Evolutionary conservation across 2,113 vertebrate genomes (phyloP), one percentile per base, ranked within the genome.

Genomic region (Heterotilapia buettikoferi): DNA sequence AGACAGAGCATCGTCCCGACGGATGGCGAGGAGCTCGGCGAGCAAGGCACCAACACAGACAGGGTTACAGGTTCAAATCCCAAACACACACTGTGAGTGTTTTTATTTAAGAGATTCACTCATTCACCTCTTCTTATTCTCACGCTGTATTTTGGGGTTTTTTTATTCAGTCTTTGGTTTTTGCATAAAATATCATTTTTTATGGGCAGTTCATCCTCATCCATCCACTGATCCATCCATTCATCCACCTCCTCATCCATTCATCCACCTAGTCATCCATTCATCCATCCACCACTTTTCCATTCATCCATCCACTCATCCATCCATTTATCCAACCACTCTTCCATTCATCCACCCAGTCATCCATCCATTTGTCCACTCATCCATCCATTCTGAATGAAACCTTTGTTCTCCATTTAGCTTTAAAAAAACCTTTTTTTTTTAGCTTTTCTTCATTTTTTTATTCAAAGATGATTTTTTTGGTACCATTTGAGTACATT

Each of bases 31-130:
- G 43, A 47, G 21, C 3, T 4, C 9, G 4, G 24, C 1, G 7
- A 71, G 43, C 81, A 83, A 66, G 57, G 57, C 81, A 66, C 31
- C 29, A 38, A 16, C 56, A 61, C 8, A 24, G 71, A 21, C 26
- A 76, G 24, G 36, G 33, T 24, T 80, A 38, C 33, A 40, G 52
- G 33, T 80, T 80, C 78, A 80, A 80, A 80, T 80, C 52, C 52
- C 40, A 73, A 47, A 19, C 66, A 5, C 36, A 40, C n/a, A 71
- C 66, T 6, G 12, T 14, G 38, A 71, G 38, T 10, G 5, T 45
- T 73, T 73, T 73, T 45, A 4, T 2, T 26, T 73, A 18, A 73
- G 38, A 26, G 21, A 21, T 21, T 66, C 61, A 66, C 61, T 66
- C 61, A 38, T 38, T 38, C 61, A 66, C 10, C 33, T 66, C 10